Evolutionary conservation across 2,888 invertebrate species (phyloP).

Genomic region (Noctua comes): DNA sequence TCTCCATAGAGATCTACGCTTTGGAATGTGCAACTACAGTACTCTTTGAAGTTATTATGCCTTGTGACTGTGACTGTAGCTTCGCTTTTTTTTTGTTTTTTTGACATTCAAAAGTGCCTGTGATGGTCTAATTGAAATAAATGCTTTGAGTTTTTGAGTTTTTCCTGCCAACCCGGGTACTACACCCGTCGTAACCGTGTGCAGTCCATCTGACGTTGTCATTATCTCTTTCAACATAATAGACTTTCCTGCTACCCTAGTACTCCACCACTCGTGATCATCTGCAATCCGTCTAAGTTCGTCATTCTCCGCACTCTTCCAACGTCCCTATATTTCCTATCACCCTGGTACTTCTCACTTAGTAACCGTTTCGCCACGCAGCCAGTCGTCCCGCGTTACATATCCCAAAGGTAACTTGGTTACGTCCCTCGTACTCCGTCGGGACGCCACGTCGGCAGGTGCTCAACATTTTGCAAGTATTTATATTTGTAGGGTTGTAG

Average conservation of each 20-base stretch:
- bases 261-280: neutral
- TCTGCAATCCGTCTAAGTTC: neutral
- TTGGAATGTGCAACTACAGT: no score
- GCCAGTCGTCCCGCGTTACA: constrained; percentile 21
- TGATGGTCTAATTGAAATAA: no score
- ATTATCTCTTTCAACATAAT: neutral
- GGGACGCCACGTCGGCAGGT: constrained; percentile 42
- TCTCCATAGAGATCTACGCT: no score
- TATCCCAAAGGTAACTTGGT: constrained; percentile 37
- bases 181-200: neutral
- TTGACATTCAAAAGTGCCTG: no score
- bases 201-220: neutral
- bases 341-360: constrained; percentile 15
- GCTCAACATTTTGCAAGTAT: constrained; percentile 6
- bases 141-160: no score
- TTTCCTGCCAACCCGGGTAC: neutral
- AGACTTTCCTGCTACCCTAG: neutral
- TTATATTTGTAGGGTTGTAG: constrained; percentile 31
- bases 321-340: neutral
- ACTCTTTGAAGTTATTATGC: no score
- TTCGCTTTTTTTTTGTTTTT: no score
- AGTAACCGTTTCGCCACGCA: neutral
- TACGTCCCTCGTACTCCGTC: constrained; percentile 17
- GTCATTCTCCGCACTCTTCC: neutral
- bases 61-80: no score